Percentiles rank a stretch among this genome's conserved stretches.
Evolutionary conservation across 53 echinoderm and acorn worm species (phyloP).

Genomic region (Holothuria leucospilota): DNA sequence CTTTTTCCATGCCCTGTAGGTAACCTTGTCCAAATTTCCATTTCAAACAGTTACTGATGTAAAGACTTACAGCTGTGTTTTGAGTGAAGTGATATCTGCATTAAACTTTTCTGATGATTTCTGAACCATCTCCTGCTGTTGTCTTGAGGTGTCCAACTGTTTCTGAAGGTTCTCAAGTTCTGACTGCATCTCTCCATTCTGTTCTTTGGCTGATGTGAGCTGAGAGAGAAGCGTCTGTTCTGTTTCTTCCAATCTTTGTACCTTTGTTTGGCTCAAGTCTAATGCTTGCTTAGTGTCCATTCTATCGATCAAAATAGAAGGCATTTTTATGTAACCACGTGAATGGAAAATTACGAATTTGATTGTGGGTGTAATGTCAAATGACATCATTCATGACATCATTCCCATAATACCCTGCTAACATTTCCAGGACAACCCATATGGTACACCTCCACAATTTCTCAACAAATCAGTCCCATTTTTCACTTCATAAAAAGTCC

Average conservation of each 20-base stretch:
- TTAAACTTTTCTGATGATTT: conserved; percentile 30
- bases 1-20: no score
- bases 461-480: no score
- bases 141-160: conserved; percentile 38
- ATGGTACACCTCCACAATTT: no score
- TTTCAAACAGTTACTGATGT: not conserved
- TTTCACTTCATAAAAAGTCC: no score
- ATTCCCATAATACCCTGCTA: no score
- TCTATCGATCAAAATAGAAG: conserved; percentile 13
- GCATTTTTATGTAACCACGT: no score
- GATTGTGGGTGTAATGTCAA: no score
- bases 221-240: conserved; percentile 38
- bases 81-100: conserved; percentile 19
- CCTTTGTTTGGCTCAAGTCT: conserved; percentile 38
- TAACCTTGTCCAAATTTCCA: not conserved
- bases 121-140: conserved; percentile 1
- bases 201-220: conserved; percentile 28
- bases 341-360: no score
- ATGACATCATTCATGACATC: no score
- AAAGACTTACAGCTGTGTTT: conserved; percentile 56
- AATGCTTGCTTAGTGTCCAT: conserved; percentile 70
- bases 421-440: no score
- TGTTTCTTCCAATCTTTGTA: conserved; percentile 29
- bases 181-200: conserved; percentile 26
- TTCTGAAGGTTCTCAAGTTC: conserved; percentile 42